A percentile compares a stretch with the other conserved stretches of the same genome.
These are phyloP conservation scores for Parnassius mnemosyne DNA, from an alignment of 2,888 invertebrate genomes.

Conservation along the genomic window DNA sequence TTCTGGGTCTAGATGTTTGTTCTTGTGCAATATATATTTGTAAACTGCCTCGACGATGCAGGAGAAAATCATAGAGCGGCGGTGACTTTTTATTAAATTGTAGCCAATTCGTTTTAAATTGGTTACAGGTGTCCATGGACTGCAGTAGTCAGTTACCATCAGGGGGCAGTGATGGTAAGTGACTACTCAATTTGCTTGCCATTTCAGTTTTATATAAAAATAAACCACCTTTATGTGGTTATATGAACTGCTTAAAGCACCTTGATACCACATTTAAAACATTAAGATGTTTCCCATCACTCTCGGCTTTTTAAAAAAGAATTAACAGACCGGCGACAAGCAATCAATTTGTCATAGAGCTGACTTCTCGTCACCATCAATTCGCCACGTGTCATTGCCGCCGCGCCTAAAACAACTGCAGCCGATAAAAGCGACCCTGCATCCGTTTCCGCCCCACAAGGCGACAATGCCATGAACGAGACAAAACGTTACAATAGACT, in stretches of 20 bases:
- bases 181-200: no score
- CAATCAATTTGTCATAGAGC: constrained; percentile 48
- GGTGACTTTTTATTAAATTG: no score
- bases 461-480: constrained; percentile 39
- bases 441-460: constrained; percentile 69
- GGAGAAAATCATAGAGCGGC: no score
- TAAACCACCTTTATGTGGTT: not conserved
- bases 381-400: constrained; percentile 44
- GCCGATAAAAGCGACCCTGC: constrained; percentile 57
- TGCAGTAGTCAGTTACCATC: no score
- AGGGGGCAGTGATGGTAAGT: no score
- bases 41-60: no score
- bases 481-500: constrained; percentile 31
- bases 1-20: no score
- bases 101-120: no score
- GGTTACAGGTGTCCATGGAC: no score
- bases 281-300: not conserved
- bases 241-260: not conserved
- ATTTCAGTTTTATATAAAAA: not conserved
- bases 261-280: not conserved
- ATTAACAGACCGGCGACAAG: constrained; percentile 9
- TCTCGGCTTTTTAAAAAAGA: constrained; percentile 5
- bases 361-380: constrained; percentile 37
- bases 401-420: constrained; percentile 49
- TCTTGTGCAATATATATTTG: no score